Percentiles rank a stretch among this genome's conserved stretches.
Evolutionary conservation across 2,888 invertebrate genomes (phyloP).

Genomic region (Apotomis turbidana): DNA sequence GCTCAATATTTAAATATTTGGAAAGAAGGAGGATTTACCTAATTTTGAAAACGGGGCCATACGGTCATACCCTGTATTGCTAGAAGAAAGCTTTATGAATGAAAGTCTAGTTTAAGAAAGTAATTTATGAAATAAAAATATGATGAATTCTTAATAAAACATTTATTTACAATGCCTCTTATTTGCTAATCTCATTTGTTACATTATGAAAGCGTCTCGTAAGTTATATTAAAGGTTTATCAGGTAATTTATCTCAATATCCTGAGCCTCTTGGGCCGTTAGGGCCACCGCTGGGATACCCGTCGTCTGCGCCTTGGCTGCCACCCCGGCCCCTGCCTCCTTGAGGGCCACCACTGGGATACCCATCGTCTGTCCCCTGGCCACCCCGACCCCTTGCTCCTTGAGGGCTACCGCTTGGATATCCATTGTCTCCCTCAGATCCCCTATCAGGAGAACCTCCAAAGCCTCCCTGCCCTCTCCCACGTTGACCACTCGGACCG

Average conservation of each 20-base stretch:
- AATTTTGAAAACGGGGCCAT: no score
- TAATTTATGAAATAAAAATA: conserved; percentile 11
- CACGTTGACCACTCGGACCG: conserved; percentile 1
- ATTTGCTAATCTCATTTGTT: conserved; percentile 34
- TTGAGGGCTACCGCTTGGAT: conserved; percentile 42
- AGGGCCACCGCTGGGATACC: conserved; percentile 75
- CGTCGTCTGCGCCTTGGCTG: conserved; percentile 56
- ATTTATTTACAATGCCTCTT: conserved; percentile 43
- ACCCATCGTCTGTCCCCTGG: conserved; percentile 40
- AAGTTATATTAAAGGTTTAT: conserved; percentile 8
- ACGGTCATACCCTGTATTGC: no score
- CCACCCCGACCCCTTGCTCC: conserved; percentile 16
- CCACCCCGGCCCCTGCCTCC: conserved; percentile 16
- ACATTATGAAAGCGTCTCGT: conserved; percentile 33
- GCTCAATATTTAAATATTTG: no score
- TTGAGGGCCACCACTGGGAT: conserved; percentile 42
- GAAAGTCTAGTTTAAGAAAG: neutral
- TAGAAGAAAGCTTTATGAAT: no score
- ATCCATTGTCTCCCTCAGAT: conserved; percentile 36
- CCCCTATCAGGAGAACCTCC: conserved; percentile 13
- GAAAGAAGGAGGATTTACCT: no score
- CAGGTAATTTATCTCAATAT: conserved; percentile 52
- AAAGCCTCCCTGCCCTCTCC: conserved; percentile 23
- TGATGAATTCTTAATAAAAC: conserved; percentile 31
- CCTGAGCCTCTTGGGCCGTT: conserved; percentile 74